Evolutionary conservation across 2,797 vertebrate genomes (phyloP).

Genomic region (Alfaro cultratus): DNA sequence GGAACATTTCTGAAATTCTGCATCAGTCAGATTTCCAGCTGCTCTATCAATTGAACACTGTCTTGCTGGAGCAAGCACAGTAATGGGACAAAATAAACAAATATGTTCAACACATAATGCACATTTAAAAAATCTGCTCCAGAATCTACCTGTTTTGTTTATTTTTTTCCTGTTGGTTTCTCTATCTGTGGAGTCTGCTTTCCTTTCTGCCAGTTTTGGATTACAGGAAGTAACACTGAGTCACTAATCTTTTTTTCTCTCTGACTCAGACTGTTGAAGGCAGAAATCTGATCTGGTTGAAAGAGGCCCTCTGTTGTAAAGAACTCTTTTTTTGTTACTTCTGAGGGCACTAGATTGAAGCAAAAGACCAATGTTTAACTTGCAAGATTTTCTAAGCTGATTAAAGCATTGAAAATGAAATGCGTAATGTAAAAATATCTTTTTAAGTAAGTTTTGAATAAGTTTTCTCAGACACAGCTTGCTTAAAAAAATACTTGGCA

Average conservation of each 20-base stretch:
- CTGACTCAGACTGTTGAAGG: constrained; percentile 69
- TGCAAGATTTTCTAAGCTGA: not conserved
- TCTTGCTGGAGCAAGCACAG: constrained; percentile 30
- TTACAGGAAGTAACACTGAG: constrained; percentile 76
- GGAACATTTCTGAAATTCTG: constrained; percentile 13
- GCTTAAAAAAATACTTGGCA: constrained; percentile 24
- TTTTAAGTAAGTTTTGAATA: not conserved
- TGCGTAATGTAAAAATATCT: not conserved
- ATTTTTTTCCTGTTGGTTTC: constrained; percentile 23
- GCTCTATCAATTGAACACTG: constrained; percentile 27
- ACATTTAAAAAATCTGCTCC: constrained; percentile 38
- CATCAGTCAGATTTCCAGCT: constrained; percentile 45
- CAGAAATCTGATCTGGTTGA: constrained; percentile 71
- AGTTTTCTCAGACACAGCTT: constrained; percentile 11
- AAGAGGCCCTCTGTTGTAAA: constrained; percentile 61
- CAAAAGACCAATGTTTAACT: constrained; percentile 23
- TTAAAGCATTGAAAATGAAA: not conserved
- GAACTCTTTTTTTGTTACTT: constrained; percentile 23
- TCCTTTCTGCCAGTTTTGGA: constrained; percentile 53
- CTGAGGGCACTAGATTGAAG: constrained; percentile 37
- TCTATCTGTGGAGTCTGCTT: constrained; percentile 61
- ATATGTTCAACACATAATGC: constrained; percentile 36
- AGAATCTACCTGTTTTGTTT: constrained; percentile 13
- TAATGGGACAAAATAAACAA: constrained; percentile 51
- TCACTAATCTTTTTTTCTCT: constrained; percentile 67